Base-by-base conservation (phyloP, 2,888 invertebrate genomes). In the Cheilosia impressa region DNA sequence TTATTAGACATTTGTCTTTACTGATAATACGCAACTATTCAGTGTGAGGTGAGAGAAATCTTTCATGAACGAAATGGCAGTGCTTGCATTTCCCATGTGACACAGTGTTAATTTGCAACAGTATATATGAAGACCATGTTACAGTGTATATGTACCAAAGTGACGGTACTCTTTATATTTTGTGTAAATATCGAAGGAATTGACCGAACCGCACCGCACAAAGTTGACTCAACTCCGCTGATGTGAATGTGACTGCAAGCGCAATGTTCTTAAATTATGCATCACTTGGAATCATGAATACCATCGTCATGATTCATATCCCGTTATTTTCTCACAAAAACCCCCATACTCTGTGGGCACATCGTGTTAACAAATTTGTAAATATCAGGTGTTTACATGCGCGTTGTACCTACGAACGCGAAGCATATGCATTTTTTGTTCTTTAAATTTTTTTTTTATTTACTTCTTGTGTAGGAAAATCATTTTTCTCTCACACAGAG, bases 221-320 rank as follows among this genome's bases (percentile, higher is more conserved):
- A 63, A 78, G 80, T 75, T 80, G 63, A 79, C 73, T 65, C 63
- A 84, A 75, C 75, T 62, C n/a, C 53, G 66, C 38, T 57, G 69
- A 27, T 27, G 27, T 27, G 7, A 31, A 63, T 76, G 82, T 58
- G 57, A 68, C 68, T 69, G 76, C 80, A 55, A 58, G 69, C 69
- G 69, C 69, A 43, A 41, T 43, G 60, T 52, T 85, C 76, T 85
- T 85, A 80, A 85, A 80, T 76, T 85, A 85, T 85, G 84, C 87
- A 81, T 79, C 71, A 90, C 89, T 90, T 89, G 89, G 90, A 90
- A 91, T 90, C 91, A 90, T 90, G 90, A 90, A 89, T 91, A 90
- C 89, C 91, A 90, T 89, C 90, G 91, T 91, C 91, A 91, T 91
- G 91, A 91, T 91, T 91, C 91, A 91, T 90, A 89, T 91, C 90